A percentile compares a stretch with the other conserved stretches of the same genome.
Conservation (phyloP, 2,113 vertebrate genomes). For the Sturnus vulgaris region DNA sequence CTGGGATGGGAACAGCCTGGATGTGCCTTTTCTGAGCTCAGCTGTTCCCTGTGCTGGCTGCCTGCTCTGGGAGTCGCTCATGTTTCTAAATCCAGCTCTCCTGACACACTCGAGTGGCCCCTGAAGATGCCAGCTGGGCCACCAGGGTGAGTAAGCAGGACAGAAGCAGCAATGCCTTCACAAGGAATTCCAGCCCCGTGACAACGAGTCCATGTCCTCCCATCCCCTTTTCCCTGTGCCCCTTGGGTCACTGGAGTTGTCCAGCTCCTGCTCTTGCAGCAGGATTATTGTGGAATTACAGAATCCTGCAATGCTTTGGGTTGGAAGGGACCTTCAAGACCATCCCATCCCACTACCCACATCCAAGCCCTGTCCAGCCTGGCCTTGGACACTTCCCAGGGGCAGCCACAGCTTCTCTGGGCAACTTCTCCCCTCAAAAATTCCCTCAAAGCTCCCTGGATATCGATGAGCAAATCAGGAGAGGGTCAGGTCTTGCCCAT, state of each 20-base stretch:
- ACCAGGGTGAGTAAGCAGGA: neutral
- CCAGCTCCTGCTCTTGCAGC: neutral
- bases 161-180: neutral
- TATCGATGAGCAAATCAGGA: neutral
- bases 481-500: neutral
- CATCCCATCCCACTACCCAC: too few relatives aligned
- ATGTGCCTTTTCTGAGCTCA: neutral
- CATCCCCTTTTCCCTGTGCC: neutral
- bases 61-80: neutral
- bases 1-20: neutral
- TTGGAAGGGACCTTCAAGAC: neutral
- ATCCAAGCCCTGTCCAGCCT: neutral
- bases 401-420: neutral
- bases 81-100: neutral
- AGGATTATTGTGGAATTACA: fast-evolving
- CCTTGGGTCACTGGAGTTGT: fast-evolving
- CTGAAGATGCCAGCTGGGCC: neutral
- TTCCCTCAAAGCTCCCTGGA: neutral
- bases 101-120: neutral
- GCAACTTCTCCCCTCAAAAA: too few relatives aligned
- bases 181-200: neutral
- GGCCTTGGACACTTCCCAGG: neutral
- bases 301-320: too few relatives aligned
- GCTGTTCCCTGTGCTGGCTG: neutral
- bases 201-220: fast-evolving